Evolutionary conservation across 2,888 invertebrate genomes (phyloP), one percentile per base, ranked within the genome.

Genomic region (Osmoderma eremita): DNA sequence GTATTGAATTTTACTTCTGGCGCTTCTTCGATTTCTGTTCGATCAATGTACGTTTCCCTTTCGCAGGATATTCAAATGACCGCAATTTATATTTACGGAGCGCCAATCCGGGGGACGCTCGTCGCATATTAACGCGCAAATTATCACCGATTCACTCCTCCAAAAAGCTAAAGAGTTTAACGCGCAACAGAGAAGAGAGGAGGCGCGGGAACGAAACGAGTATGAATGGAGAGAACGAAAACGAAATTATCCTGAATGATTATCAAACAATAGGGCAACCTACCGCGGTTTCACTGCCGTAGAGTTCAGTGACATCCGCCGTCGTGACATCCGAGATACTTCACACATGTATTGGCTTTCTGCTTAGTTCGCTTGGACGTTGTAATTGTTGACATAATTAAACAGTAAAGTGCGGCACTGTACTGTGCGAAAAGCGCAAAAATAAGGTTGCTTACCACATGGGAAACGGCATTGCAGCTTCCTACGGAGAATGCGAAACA

Each of bases 401-500:
- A 61, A 61, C 17, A 30, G 45, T 42, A 45, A 61, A 30, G 30
- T 20, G 17, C 30, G 17, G 58, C 48, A 61, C 17, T 30, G 58
- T 10, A 10, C 24, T 36, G 58, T 15, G 18, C 41, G 20, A 3
- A 15, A 45, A 45, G 10, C 58, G 58, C 24, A 58, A 58, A 58
- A 45, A 58, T 45, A 13, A 48, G 58, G 45, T 12, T 61, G 45
- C 58, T 61, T 61, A 45, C 15, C 42, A 24, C 17, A 61, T 61
- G 45, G 18, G 58, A 61, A 61, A 61, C 17, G 10, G 30, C 15
- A 3, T 12, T 12, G 12, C 58, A 61, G 58, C 58, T 45, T 61
- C 58, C 48, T 24, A 48, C 22, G 58, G 30, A 61, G 58, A 24
- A 61, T 48, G 45, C 42, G 58, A 61, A 61, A 36, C 58, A 61